Percentiles rank a stretch among this genome's conserved stretches.
Evolutionary conservation across 1,140 invertebrate species (phyloP).

Genomic region (Acromyrmex echinatior): DNA sequence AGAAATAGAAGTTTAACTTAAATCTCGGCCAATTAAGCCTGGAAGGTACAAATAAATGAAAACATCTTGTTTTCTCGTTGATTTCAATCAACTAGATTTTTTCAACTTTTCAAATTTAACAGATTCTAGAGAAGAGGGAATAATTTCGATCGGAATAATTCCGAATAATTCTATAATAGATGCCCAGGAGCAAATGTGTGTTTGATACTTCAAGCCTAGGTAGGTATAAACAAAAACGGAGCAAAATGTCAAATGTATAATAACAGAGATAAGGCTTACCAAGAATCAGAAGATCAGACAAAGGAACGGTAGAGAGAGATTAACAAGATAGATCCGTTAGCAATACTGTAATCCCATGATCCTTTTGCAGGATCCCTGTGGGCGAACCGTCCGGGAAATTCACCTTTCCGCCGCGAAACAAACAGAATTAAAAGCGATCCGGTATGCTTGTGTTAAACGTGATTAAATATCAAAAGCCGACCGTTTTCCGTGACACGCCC

Average conservation of each 20-base stretch:
- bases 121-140: neutral
- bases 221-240: neutral
- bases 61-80: neutral
- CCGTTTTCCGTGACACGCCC: constrained; percentile 46
- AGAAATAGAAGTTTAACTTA: neutral
- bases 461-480: constrained; percentile 85
- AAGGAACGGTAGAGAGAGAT: constrained; percentile 28
- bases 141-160: too few species aligned
- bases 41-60: neutral
- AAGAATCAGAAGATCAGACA: neutral
- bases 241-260: neutral
- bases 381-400: constrained; percentile 59
- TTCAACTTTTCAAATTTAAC: neutral
- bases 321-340: constrained; percentile 40
- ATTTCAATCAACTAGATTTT: constrained; percentile 5
- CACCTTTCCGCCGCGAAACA: constrained; percentile 77
- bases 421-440: constrained; percentile 83
- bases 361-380: constrained; percentile 64
- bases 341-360: constrained; percentile 59
- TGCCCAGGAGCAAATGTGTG: too few species aligned
- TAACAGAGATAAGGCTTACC: neutral
- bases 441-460: constrained; percentile 81
- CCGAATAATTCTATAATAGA: too few species aligned
- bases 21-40: constrained; percentile 2
- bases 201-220: neutral